Evolutionary conservation across 2,797 vertebrate genomes (phyloP).

Genomic region (Picus viridis): DNA sequence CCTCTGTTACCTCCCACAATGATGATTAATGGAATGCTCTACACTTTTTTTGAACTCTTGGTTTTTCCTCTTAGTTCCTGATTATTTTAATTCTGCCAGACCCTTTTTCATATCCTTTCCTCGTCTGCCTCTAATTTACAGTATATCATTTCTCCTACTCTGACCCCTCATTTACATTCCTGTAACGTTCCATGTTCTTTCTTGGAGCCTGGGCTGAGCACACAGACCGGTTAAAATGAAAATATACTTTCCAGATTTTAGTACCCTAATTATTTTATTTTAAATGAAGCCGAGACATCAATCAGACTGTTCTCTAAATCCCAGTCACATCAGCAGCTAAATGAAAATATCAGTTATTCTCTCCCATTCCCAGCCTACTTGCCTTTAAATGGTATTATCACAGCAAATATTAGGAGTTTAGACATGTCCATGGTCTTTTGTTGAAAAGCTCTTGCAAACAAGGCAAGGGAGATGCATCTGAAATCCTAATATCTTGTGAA

Average conservation of each 20-base stretch:
- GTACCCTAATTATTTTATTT: slow-evolving; percentile 75
- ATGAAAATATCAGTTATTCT: slow-evolving; percentile 72
- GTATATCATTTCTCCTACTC: slow-evolving; percentile 60
- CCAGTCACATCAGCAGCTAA: slow-evolving; percentile 60
- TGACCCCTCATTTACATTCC: slow-evolving; percentile 64
- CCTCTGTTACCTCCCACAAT: slow-evolving; percentile 65
- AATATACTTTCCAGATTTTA: slow-evolving; percentile 74
- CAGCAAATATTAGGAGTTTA: slow-evolving; percentile 71
- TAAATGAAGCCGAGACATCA: slow-evolving; percentile 67
- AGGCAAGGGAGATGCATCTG: slow-evolving; percentile 53
- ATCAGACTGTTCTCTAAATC: slow-evolving; percentile 68
- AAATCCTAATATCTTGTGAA: slow-evolving; percentile 66
- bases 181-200: slow-evolving; percentile 47
- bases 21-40: slow-evolving; percentile 69
- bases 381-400: slow-evolving; percentile 72
- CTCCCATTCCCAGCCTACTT: slow-evolving; percentile 58
- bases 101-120: slow-evolving; percentile 69
- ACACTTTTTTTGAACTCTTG: slow-evolving; percentile 67
- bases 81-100: slow-evolving; percentile 76
- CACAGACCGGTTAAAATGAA: slow-evolving; percentile 71
- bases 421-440: slow-evolving; percentile 61
- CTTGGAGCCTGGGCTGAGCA: slow-evolving; percentile 44
- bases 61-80: slow-evolving; percentile 72
- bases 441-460: slow-evolving; percentile 60
- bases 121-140: slow-evolving; percentile 69